Percentiles rank a stretch among this genome's conserved stretches.
These are phyloP conservation scores for Drosophila vallismaia DNA, from an alignment of 2,888 invertebrate genomes.

Conservation along the genomic window DNA sequence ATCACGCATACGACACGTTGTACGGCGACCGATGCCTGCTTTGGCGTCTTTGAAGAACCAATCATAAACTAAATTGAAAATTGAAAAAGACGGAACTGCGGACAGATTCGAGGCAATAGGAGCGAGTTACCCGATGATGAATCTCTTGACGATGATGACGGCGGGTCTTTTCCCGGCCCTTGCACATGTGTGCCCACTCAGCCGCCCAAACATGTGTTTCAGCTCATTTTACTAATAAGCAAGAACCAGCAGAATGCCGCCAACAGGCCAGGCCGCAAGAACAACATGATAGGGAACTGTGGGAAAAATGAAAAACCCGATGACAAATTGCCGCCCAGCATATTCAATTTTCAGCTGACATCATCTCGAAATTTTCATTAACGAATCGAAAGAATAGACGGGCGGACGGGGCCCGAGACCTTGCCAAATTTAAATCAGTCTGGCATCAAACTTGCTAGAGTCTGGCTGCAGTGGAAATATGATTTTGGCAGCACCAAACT, in stretches of 20 bases:
- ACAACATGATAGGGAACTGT: not conserved
- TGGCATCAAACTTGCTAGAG: constrained; percentile 16
- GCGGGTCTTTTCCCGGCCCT: constrained; percentile 22
- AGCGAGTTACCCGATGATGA: constrained; percentile 52
- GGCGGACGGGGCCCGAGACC: constrained; percentile 9
- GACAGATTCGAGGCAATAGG: constrained; percentile 18
- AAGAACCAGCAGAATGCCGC: constrained; percentile 25
- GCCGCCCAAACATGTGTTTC: constrained; percentile 67
- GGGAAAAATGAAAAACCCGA: constrained; percentile 33
- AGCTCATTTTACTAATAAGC: constrained; percentile 76
- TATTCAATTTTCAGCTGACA: constrained; percentile 61
- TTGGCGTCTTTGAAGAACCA: constrained; percentile 29
- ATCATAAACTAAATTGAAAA: constrained; percentile 46
- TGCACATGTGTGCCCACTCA: constrained; percentile 16
- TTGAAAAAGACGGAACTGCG: constrained; percentile 24
- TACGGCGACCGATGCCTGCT: constrained; percentile 30
- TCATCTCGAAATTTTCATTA: constrained; percentile 44
- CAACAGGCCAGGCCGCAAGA: not conserved
- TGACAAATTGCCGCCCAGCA: constrained; percentile 69
- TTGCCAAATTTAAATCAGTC: constrained; percentile 36
- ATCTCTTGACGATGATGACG: constrained; percentile 63
- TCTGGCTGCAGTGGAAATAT: constrained; percentile 40
- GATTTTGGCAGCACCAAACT: constrained; percentile 35
- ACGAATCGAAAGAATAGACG: constrained; percentile 21
- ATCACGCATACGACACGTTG: constrained; percentile 52